These are phyloP conservation scores for Melopsittacus undulatus DNA, from an alignment of 2,797 vertebrate genomes.

Conservation along the genomic window DNA sequence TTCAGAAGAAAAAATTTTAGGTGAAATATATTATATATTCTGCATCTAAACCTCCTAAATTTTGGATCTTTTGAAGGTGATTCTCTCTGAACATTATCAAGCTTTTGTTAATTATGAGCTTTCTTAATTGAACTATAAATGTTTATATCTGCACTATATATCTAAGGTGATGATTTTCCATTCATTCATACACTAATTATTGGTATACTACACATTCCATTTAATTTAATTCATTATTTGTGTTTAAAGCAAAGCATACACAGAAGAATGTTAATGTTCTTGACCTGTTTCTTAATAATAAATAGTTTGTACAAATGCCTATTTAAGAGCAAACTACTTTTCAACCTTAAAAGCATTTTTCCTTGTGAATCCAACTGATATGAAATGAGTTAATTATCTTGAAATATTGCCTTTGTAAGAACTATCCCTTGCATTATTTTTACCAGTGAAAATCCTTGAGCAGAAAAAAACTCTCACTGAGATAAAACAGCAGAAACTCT, in stretches of 20 bases:
- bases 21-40: background rate
- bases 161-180: background rate
- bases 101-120: background rate
- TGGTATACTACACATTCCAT: background rate
- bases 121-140: background rate
- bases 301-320: background rate
- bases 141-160: background rate
- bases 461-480: background rate
- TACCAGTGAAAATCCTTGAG: background rate
- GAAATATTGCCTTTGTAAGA: background rate
- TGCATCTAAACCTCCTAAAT: background rate
- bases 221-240: background rate
- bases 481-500: background rate
- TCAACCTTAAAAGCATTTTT: background rate
- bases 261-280: background rate
- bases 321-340: background rate
- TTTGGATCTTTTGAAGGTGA: background rate
- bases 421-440: background rate
- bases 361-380: background rate
- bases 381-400: background rate
- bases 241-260: background rate
- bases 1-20: background rate
- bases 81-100: background rate
- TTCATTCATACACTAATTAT: background rate
- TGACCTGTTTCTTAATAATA: background rate